Base-by-base conservation (phyloP, 2,888 invertebrate species). In the Latrodectus elegans region DNA sequence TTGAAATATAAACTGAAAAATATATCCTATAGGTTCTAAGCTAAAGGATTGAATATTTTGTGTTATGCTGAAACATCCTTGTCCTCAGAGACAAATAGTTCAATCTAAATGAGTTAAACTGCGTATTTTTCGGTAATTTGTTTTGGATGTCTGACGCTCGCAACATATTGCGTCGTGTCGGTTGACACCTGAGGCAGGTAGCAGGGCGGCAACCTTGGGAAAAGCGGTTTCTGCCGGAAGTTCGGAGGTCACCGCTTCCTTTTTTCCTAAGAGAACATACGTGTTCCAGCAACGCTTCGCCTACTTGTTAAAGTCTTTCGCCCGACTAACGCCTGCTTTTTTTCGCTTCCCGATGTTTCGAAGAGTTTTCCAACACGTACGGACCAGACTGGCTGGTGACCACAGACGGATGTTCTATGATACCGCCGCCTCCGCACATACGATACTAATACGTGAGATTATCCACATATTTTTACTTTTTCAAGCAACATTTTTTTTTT, bases 211-310 rank as follows among this genome's bases (percentile, higher is more conserved):
- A 78, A 84, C 78, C 84, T 78, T 84, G 76, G 80, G 78, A 74
- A 84, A 78, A 81, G 81, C 53, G 38, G 74, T 53, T 65, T 52
- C 67, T 81, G 81, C 84, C 84, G 82, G 82, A 82, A 82, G 82
- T 82, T 49, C 83, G 79, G 85, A 85, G 75, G 85, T 85, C 74
- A 75, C 60, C 38, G 79, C 79, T 80, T 85, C 79, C 74, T 74
- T 70, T 73, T 78, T 74, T 74, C 9, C 70, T 22, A 17, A 9
- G 22, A 49, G 53, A 81, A 53, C 38, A 65, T 64, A 85, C 85
- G 85, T 85, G 85, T 75, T 68, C 15, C 75, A 52, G 85, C 85
- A 85, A 85, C 85, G 85, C 79, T 85, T 85, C 85, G 85, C 74
- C 85, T 79, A 79, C 60, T 85, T 80, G 75, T 17, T 52, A 15